phyloP scores from a whole-genome alignment of 2,888 invertebrate genomes.

The Drosophila prostipennis region DNA sequence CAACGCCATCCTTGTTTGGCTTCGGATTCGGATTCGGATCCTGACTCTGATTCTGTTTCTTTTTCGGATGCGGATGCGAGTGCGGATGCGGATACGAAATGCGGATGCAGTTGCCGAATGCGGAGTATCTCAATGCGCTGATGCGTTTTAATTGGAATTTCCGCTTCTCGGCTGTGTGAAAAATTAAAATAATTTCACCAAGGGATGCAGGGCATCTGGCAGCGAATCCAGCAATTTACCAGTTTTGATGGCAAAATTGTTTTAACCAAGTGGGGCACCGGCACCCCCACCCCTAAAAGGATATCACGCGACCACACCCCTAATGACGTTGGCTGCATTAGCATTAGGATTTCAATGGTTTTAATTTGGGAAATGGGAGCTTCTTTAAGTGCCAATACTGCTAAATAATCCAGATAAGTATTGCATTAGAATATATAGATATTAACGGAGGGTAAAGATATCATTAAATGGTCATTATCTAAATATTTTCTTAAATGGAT shows the following conservation, averaged over 20 bases:
- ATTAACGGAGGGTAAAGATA: background rate
- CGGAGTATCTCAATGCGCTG: slow-evolving; percentile 57
- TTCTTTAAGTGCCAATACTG: background rate
- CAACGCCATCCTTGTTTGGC: slow-evolving; percentile 40
- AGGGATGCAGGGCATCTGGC: slow-evolving; percentile 24
- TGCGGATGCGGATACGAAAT: slow-evolving; percentile 32
- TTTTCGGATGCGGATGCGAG: slow-evolving; percentile 13
- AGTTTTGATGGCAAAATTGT: slow-evolving; percentile 55
- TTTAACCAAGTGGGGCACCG: slow-evolving; percentile 15
- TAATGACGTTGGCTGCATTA: slow-evolving; percentile 52
- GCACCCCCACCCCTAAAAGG: slow-evolving; percentile 11
- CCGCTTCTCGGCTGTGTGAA: slow-evolving; percentile 65
- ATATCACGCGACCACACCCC: slow-evolving; percentile 1
- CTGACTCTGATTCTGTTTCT: slow-evolving; percentile 34
- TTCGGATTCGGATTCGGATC: slow-evolving; percentile 36
- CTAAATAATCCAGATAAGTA: background rate
- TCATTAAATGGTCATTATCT: background rate
- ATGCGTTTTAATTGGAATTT: slow-evolving; percentile 80
- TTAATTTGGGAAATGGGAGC: background rate
- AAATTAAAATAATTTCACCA: slow-evolving; percentile 71
- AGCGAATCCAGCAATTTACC: slow-evolving; percentile 24
- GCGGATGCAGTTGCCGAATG: slow-evolving; percentile 14
- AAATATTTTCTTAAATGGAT: background rate
- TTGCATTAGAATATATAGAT: background rate
- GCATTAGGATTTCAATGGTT: slow-evolving; percentile 37